phyloP scores from a whole-genome alignment of 2,113 vertebrate species.

The Probosciger aterrimus region DNA sequence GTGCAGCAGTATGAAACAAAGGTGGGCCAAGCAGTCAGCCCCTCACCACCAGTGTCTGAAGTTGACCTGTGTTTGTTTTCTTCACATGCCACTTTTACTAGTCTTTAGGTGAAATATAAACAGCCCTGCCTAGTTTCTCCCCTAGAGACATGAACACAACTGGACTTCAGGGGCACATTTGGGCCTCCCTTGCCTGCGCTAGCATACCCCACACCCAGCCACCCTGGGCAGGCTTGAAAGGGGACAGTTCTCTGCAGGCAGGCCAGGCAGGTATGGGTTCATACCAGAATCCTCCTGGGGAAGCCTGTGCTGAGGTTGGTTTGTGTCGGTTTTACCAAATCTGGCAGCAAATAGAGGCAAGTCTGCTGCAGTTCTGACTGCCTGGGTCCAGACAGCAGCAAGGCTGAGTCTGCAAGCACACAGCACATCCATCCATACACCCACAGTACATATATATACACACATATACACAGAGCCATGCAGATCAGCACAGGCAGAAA shows the following conservation, averaged over 20 bases:
- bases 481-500: background rate
- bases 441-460: background rate
- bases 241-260: background rate
- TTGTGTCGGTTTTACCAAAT: background rate
- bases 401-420: background rate
- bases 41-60: background rate
- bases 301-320: background rate
- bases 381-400: background rate
- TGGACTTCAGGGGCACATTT: background rate
- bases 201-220: background rate
- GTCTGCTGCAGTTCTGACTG: background rate
- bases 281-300: rapidly evolving
- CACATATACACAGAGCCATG: background rate
- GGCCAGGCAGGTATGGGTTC: background rate
- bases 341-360: background rate
- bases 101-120: background rate
- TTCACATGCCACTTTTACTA: background rate
- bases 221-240: background rate
- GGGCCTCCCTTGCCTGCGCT: background rate
- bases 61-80: background rate
- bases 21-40: background rate
- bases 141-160: rapidly evolving
- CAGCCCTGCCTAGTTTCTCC: background rate
- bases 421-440: too few relatives aligned
- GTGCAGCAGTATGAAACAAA: rapidly evolving